Evolutionary conservation across 2,797 vertebrate species (phyloP).

Genomic region (Acrocephalus scirpaceus): DNA sequence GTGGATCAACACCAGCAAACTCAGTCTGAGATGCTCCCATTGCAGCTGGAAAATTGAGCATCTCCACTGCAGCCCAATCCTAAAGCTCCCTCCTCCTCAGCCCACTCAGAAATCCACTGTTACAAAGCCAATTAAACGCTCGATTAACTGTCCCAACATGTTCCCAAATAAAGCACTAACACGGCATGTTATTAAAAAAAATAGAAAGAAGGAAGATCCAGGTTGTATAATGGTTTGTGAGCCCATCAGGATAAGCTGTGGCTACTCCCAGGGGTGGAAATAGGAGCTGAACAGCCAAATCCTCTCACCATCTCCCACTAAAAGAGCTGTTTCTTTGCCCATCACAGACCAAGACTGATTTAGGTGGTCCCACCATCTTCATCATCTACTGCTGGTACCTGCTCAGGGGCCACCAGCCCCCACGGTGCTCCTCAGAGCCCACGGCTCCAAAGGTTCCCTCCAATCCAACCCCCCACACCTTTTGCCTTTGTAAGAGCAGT

Average conservation of each 20-base stretch:
- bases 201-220: background rate
- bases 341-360: background rate
- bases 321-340: background rate
- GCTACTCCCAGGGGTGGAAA: background rate
- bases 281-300: background rate
- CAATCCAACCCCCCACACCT: background rate
- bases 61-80: background rate
- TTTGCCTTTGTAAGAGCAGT: background rate
- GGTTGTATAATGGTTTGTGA: constrained; percentile 4
- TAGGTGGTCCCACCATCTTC: background rate
- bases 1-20: background rate
- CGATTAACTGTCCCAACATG: constrained; percentile 35
- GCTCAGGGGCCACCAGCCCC: background rate
- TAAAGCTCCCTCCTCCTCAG: background rate
- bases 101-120: constrained; percentile 4
- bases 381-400: background rate
- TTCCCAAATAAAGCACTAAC: constrained; percentile 32
- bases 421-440: fast-evolving
- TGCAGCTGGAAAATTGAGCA: background rate
- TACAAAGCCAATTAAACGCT: constrained; percentile 60
- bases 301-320: background rate
- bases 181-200: background rate
- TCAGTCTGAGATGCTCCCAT: background rate
- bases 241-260: constrained; percentile 8
- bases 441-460: background rate